Evolutionary conservation across 1,140 invertebrate species (phyloP), one percentile per base, ranked within the genome.

Genomic region (Chelonus insularis): DNA sequence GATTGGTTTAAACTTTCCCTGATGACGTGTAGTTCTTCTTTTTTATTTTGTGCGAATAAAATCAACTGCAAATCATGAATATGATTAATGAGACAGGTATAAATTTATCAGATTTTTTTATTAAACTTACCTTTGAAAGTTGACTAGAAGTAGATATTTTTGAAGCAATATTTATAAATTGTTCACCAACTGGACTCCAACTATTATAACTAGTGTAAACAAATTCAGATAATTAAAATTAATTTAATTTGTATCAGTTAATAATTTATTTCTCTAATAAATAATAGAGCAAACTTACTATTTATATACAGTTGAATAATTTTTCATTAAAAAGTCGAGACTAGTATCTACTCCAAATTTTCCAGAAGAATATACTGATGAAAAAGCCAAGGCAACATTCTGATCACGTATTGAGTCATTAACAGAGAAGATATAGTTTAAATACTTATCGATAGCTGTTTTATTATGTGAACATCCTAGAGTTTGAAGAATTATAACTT

Each of bases 401-500:
- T 86, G 85, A 57, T 80, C 80, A 11, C 83, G 62, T 51, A 86
- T 85, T 29, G 77, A 74, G 21, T 78, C 78, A 3, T 76, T 72
- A 2, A 74, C n/a, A n/a, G n/a, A n/a, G n/a, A 62, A 18, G 76
- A 75, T 32, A 84, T 73, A 12, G 81, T 75, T 75, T 77, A 74
- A 29, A 77, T 76, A 84, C 60, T 83, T 83, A 14, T 8, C 52
- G 20, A 68, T 43, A 59, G 77, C 69, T 23, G 69, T 65, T 2
- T 70, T 61, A 34, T 85, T 72, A 34, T 58, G 81, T 3, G 86
- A 83, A 68, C 86, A 88, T 1, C 83, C 85, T 1, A 88, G 77
- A 1, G 86, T 80, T 0, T 81, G 72, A 0, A 88, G 72, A n/a
- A 87, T 85, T n/a, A 86, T 77, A 9, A 84, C 80, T 75, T 86